Base-by-base conservation (phyloP, 2,888 invertebrate genomes). In the Phyto melanocephala region DNA sequence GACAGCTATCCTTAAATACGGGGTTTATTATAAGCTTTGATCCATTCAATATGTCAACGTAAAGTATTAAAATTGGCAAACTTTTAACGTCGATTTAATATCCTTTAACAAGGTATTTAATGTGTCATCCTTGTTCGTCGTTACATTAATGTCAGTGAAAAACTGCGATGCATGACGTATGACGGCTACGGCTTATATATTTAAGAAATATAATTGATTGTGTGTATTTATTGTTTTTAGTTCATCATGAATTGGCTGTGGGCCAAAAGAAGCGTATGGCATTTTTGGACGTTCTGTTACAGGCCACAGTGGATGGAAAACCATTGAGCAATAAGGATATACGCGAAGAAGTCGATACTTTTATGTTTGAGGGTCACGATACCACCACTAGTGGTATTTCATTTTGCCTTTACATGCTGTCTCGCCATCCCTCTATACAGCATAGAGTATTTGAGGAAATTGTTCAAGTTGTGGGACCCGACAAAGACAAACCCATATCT, bases 261-360 rank as follows among this genome's bases (percentile, higher is more conserved):
- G 94, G 93, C 54, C 91, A 91, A 28, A 93, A 93, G 86, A 94
- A 93, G 85, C 93, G 93, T 85, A 92, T 93, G 86, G 94, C 94
- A 0, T 93, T 95, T 86, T 89, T 95, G 85, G 95, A 95, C 91
- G 89, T 95, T 35, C 89, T 95, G 5, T 88, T 95, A 10, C 91
- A 94, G 71, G 91, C 93, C 1, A 93, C 92, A 80, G 90, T 93
- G 1, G 94, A 93, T 1, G 88, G 92, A 40, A 58, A 74, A 20
- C 92, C 92, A 3, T 90, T 95, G 56, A 92, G 92, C 5, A 92
- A 93, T 62, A 89, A 92, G 15, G 93, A 93, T 70, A 92, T 95
- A 7, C 91, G 94, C 67, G 94, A 94, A 87, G 94, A 95, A 91
- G 94, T 95, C 0, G 94, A 95, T 83, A 95, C 95, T 0, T 94